Base-by-base conservation (phyloP, 2,888 invertebrate species). In the Dolichomitus sp. region DNA sequence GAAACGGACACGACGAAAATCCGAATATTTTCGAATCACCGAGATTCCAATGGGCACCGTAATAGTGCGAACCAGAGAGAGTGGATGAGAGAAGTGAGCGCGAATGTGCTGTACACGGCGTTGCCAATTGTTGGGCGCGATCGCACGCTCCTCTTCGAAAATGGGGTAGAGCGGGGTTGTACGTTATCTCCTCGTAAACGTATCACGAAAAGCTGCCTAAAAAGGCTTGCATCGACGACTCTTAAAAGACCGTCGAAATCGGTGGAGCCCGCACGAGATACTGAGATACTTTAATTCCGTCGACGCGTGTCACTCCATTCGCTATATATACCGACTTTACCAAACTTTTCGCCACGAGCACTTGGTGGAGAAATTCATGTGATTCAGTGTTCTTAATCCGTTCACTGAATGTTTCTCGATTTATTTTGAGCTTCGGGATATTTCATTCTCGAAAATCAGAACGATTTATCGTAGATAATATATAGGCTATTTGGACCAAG, bases 21-120 rank as follows among this genome's bases (percentile, higher is more conserved):
- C 89, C 89, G 90, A 92, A 93, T 91, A 89, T 90, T 92, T 91
- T 91, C 89, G 90, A 90, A 91, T 89, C 89, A 87, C 86, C 86
- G 81, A 81, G 85, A 85, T 84, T 85, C 84, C 84, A 78, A 85
- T 85, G 85, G 84, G 75, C 66, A 17, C 61, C 74, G 77, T 82
- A 80, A 82, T 84, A 82, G 84, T 80, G 63, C 76, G 45, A 57
- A 68, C 70, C 54, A 61, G 77, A 57, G 68, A 66, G 57, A 75
- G 52, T 19, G 57, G 23, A 27, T 40, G 65, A 48, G 54, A 52
- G 74, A 59, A 48, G 72, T 48, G 52, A 66, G 72, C 73, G 72
- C 30, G 40, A 68, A 68, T 74, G 57, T 66, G 59, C 12, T 73
- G 45, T 80, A 30, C 54, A 85, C 83, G 79, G 72, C 80, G 83